Evolutionary conservation across 2,797 vertebrate species (phyloP).

Genomic region (Spheniscus humboldti): DNA sequence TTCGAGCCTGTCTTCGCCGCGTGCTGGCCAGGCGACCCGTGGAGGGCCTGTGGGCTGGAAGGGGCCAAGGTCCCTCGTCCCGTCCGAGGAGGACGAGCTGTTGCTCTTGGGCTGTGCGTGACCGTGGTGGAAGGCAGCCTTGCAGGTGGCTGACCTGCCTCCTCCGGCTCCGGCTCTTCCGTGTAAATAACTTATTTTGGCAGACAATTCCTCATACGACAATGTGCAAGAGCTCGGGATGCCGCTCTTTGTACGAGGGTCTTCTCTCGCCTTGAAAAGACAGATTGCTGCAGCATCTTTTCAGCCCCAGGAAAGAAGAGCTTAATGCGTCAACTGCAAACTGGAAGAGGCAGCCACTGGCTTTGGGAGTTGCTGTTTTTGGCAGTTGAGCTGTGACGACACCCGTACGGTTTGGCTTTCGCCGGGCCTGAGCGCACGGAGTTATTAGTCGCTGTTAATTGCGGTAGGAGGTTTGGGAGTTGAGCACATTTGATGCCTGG

Average conservation of each 20-base stretch:
- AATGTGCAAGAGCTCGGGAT: accelerated
- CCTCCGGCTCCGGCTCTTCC: not conserved
- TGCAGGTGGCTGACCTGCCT: not conserved
- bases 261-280: accelerated
- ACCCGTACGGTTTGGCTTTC: accelerated
- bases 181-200: not conserved
- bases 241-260: not conserved
- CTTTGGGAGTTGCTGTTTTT: not conserved
- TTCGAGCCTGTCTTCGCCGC: not conserved
- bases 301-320: not conserved
- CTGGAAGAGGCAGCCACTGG: not conserved
- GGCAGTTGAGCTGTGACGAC: not conserved
- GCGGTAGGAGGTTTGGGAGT: not conserved
- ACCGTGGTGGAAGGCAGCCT: not conserved
- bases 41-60: not conserved
- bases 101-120: accelerated
- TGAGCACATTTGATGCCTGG: not conserved
- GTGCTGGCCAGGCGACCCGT: not conserved
- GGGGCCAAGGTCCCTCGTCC: not conserved
- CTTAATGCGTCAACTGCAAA: accelerated
- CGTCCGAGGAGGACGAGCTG: accelerated
- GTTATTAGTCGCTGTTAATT: not conserved
- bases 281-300: not conserved
- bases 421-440: not conserved
- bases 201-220: accelerated